These are phyloP conservation scores for Ornithoptera priamus DNA, from an alignment of 2,888 invertebrate species.

Conservation along the genomic window DNA sequence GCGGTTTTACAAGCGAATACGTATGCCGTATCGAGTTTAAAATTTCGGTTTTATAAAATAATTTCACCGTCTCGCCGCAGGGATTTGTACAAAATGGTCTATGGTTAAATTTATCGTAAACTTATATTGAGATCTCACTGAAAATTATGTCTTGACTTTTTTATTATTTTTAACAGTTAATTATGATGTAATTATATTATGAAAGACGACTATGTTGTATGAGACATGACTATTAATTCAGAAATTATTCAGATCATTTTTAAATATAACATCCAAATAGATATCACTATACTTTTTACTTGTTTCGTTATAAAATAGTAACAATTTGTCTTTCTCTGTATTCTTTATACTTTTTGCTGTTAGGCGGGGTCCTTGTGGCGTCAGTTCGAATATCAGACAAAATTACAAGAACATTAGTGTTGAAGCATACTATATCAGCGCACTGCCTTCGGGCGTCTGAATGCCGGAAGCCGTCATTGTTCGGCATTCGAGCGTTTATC, in stretches of 20 bases:
- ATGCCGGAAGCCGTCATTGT: conserved; percentile 20
- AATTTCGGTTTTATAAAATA: conserved; percentile 16
- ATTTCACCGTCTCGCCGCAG: conserved; percentile 8
- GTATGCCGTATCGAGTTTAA: conserved; percentile 11
- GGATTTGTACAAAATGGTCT: background rate
- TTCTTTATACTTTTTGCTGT: background rate
- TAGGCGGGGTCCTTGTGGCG: background rate
- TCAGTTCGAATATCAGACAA: background rate
- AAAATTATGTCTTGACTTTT: too few relatives aligned
- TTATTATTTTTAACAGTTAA: too few relatives aligned
- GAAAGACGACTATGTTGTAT: too few relatives aligned
- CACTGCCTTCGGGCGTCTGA: conserved; percentile 9
- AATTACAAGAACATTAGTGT: conserved; percentile 11
- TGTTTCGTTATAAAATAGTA: too few relatives aligned
- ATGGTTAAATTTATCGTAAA: background rate
- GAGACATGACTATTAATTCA: too few relatives aligned
- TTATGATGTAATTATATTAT: too few relatives aligned
- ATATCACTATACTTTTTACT: too few relatives aligned
- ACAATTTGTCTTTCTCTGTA: too few relatives aligned
- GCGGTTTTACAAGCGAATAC: conserved; percentile 19
- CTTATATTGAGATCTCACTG: background rate
- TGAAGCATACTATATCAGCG: conserved; percentile 6
- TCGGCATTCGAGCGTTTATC: conserved; percentile 21
- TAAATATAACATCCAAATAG: too few relatives aligned
- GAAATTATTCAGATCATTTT: too few relatives aligned